A percentile compares a stretch with the other conserved stretches of the same genome.
phyloP scores from a whole-genome alignment of 2,888 invertebrate species.

The Heteromurus nitidus region DNA sequence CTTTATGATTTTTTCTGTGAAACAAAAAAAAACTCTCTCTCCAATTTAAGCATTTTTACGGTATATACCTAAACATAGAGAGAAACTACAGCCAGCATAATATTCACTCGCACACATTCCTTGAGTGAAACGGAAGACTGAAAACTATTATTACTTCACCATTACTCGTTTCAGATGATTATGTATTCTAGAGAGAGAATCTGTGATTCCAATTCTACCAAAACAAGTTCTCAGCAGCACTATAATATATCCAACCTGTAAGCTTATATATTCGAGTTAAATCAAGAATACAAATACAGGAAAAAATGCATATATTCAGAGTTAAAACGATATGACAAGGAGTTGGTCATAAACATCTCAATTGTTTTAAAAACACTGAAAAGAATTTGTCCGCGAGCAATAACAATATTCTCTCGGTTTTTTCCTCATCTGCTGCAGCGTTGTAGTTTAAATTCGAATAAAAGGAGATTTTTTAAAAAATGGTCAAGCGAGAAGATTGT shows the following conservation, averaged over 20 bases:
- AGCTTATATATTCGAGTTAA: background rate
- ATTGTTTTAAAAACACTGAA: constrained; percentile 48
- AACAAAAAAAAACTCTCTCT: constrained; percentile 3
- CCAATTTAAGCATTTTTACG: too few relatives aligned
- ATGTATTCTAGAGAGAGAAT: constrained; percentile 35
- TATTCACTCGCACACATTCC: background rate
- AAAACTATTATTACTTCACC: constrained; percentile 37
- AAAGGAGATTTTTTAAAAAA: constrained; percentile 5
- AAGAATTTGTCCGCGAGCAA: constrained; percentile 48
- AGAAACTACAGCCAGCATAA: background rate
- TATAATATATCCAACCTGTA: background rate
- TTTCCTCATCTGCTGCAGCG: too few relatives aligned
- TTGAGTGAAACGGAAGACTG: constrained; percentile 21
- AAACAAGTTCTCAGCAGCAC: constrained; percentile 43
- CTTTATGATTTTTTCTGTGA: constrained; percentile 12
- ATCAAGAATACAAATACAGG: background rate
- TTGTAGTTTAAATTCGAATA: constrained; percentile 20
- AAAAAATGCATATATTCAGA: background rate
- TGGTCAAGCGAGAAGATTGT: constrained; percentile 24
- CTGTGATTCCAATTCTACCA: constrained; percentile 25
- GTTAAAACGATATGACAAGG: constrained; percentile 36
- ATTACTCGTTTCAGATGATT: constrained; percentile 54
- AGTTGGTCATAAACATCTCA: constrained; percentile 53
- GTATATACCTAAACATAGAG: background rate
- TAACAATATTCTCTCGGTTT: constrained; percentile 23